These are phyloP conservation scores for Phoebastria nigripes DNA, from an alignment of 2,797 vertebrate genomes.

Conservation along the genomic window DNA sequence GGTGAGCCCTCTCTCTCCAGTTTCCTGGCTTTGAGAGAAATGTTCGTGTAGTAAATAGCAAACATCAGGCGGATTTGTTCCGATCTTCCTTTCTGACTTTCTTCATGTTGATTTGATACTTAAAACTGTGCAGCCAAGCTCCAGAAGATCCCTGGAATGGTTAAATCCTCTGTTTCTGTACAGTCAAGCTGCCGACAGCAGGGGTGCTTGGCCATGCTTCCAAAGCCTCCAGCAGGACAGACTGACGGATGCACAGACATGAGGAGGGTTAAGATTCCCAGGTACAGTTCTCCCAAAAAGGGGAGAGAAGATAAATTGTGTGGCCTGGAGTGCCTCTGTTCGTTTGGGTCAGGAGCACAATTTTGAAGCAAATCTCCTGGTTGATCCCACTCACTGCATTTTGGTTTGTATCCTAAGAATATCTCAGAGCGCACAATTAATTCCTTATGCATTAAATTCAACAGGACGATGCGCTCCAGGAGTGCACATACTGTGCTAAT, in stretches of 20 bases:
- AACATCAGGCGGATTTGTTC: background rate
- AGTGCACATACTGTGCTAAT: background rate
- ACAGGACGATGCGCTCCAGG: rapidly evolving
- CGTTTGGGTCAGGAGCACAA: background rate
- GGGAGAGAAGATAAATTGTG: background rate
- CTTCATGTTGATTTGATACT: background rate
- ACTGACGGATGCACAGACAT: background rate
- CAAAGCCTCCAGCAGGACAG: background rate
- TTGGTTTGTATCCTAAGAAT: background rate
- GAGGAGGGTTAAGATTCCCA: background rate
- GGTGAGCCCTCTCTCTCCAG: background rate
- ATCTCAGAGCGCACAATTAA: background rate
- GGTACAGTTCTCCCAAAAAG: background rate
- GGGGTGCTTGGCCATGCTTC: background rate
- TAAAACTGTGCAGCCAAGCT: background rate
- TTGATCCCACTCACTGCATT: background rate
- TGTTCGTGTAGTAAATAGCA: rapidly evolving
- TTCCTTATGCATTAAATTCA: background rate
- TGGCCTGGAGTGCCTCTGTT: background rate
- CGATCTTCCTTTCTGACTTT: background rate
- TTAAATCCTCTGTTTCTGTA: background rate
- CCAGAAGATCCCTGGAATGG: background rate
- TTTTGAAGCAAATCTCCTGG: background rate
- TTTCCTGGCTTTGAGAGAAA: background rate
- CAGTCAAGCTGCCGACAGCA: background rate